phyloP scores from a whole-genome alignment of 2,888 invertebrate genomes.

The Sphecodes monilicornis region DNA sequence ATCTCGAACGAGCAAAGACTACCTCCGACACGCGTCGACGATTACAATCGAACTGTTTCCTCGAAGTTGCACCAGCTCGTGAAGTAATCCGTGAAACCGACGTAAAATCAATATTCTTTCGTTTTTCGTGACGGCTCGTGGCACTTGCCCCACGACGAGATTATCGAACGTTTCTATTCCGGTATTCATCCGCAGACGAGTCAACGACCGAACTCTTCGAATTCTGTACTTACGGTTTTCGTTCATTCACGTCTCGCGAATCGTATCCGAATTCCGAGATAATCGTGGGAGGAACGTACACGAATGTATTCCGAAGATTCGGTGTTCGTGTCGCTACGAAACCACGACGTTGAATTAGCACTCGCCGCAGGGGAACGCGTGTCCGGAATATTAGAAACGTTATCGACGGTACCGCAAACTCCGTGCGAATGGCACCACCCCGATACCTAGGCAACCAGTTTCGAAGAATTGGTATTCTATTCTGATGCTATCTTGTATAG shows the following conservation, averaged over 20 bases:
- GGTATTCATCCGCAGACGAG: background rate
- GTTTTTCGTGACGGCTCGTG: conserved; percentile 22
- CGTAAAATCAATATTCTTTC: conserved; percentile 58
- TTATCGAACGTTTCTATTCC: conserved; percentile 35
- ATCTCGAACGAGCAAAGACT: background rate
- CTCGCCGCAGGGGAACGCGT: conserved; percentile 46
- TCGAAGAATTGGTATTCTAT: conserved; percentile 10
- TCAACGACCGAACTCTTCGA: conserved; percentile 41
- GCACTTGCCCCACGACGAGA: conserved; percentile 13
- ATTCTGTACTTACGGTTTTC: conserved; percentile 52
- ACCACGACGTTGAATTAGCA: conserved; percentile 55
- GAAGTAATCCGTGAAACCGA: conserved; percentile 44
- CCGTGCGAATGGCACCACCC: conserved; percentile 48
- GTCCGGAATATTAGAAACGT: conserved; percentile 34
- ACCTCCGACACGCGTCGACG: background rate
- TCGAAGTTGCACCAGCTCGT: conserved; percentile 9
- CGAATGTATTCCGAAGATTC: conserved; percentile 26
- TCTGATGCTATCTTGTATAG: conserved; percentile 4
- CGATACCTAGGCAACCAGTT: conserved; percentile 23
- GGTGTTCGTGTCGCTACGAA: conserved; percentile 22
- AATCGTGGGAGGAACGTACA: conserved; percentile 56
- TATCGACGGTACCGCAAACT: conserved; percentile 34
- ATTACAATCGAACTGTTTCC: background rate
- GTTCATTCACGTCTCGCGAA: conserved; percentile 62
- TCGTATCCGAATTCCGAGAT: conserved; percentile 67